Evolutionary conservation across 2,113 vertebrate genomes (phyloP).

Genomic region (Pituophis catenifer): DNA sequence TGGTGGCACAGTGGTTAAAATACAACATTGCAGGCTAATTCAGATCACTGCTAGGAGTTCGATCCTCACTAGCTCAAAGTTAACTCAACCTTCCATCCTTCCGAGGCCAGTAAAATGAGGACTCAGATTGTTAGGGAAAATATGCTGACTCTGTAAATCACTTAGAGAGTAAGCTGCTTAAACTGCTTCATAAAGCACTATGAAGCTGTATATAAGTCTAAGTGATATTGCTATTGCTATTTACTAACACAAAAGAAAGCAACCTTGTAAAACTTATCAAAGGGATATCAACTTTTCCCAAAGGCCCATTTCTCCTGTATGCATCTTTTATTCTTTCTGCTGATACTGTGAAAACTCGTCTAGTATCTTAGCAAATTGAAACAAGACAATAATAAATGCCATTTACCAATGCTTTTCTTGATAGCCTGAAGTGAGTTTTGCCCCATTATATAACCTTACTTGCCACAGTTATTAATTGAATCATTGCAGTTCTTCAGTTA

Average conservation of each 20-base stretch:
- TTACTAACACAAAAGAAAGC: not conserved
- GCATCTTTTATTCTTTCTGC: not conserved
- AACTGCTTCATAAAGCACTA: not conserved
- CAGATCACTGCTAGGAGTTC: too few species aligned
- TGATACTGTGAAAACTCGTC: not conserved
- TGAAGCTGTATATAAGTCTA: not conserved
- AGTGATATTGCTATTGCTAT: not conserved
- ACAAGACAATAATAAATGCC: not conserved
- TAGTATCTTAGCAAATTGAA: not conserved
- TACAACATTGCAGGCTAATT: too few species aligned
- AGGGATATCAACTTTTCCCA: not conserved
- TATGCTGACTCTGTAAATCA: not conserved
- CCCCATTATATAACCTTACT: not conserved
- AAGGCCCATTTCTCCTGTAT: not conserved
- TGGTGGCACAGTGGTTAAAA: too few species aligned
- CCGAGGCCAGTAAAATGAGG: not conserved
- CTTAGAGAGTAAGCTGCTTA: not conserved
- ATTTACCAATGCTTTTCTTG: not conserved
- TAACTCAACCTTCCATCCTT: not conserved
- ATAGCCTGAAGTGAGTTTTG: not conserved
- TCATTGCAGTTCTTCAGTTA: not conserved
- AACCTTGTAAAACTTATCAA: not conserved
- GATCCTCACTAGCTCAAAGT: too few species aligned
- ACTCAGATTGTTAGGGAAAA: not conserved
- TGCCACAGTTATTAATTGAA: not conserved